Evolutionary conservation across 2,888 invertebrate genomes (phyloP), one percentile per base, ranked within the genome.

Genomic region (Volucella inflata): DNA sequence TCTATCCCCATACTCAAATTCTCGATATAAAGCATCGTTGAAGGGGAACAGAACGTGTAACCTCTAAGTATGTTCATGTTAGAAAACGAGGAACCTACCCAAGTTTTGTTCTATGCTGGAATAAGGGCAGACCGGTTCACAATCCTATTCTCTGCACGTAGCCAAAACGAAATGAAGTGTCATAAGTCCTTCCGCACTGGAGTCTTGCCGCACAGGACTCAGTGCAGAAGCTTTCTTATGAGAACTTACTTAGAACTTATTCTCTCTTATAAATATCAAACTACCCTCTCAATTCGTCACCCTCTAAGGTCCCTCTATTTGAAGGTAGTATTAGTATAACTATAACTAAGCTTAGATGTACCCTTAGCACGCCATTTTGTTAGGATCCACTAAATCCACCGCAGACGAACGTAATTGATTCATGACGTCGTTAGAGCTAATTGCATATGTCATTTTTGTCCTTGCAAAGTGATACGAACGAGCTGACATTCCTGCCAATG

Each of bases 351-450:
- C 60, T 30, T 21, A 48, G 55, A 48, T 67, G 50, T 65, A 72
- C 60, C 74, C 68, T 68, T 78, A 21, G 65, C 79, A 64, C 64
- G 64, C 53, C 64, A 70, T 83, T 70, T 78, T 68, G 59, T 21
- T 68, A 55, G 55, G 79, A 71, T 70, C 57, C 65, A 65, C 79
- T 79, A 72, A 79, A 84, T 84, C 84, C 75, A 79, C 75, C 70
- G 40, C 79, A 70, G 70, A 68, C 51, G 74, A 79, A 79, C 75
- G 65, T 80, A 84, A 84, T 84, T 84, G 84, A 84, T 84, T 84
- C 84, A 84, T 76, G 79, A 71, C 55, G 79, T 71, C 84, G 75
- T 80, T 79, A 79, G 68, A 65, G 75, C 79, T 84, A 84, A 84
- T 84, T 84, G 79, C 70, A 75, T 75, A 60, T 77, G 68, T 70